Base-by-base conservation (phyloP, 2,888 invertebrate genomes). In the Villa cingulata region DNA sequence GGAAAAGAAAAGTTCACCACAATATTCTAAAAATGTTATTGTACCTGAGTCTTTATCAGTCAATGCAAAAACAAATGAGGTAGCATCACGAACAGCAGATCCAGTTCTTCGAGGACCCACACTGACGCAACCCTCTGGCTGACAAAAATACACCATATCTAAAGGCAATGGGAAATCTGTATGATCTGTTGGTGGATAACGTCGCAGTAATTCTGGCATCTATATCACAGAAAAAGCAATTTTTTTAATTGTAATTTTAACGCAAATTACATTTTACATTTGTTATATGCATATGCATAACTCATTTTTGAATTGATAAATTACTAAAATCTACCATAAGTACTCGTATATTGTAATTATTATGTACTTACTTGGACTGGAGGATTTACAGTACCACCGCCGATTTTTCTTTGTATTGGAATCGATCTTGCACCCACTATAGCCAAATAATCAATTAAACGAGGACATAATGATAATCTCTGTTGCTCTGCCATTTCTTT, bases 131-230 rank as follows among this genome's bases (percentile, higher is more conserved):
- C 98, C 98, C 71, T 99, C 98, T 2, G 98, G 98, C 70, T 99
- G 98, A 64, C 98, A 98, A 73, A 98, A 98, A 71, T 94, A 97
- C 23, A 97, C 95, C 81, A 98, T 96, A 70, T 99, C 98, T 62
- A 92, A 75, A 1, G 98, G 96, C 59, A 99, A 74, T 0, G 91
- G 88, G 68, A 99, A 99, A 71, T 99, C 98, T 65, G 86, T 83
- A 72, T 96, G 96, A 71, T 96, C 92, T 58, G 90, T 87, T 20
- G 90, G 77, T 2, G 96, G 96, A 68, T 95, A 97, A n/a, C 92
- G 81, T 18, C 96, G 81, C 47, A 97, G 74, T 46, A 98, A 74
- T 70, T 97, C 95, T 15, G 97, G 97, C 14, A 89, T 83, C 84
- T 94, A 70, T 14, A 58, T 23, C 23, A 23, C 4, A 23, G 7